These are phyloP conservation scores for Furcifer pardalis DNA, from an alignment of 2,797 vertebrate genomes.

Conservation along the genomic window DNA sequence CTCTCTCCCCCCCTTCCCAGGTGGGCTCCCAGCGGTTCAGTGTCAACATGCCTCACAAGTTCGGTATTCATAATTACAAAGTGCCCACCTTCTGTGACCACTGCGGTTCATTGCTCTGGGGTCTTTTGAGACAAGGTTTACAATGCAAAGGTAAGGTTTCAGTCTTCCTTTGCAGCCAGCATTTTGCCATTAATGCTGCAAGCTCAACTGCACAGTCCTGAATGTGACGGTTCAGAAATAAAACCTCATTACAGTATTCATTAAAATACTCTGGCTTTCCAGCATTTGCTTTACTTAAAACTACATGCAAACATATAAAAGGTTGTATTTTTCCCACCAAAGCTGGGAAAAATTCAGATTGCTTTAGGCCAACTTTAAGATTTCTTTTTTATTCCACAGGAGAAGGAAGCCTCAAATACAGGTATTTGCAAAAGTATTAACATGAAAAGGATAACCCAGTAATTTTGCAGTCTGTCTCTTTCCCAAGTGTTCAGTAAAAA, in stretches of 20 bases:
- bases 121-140: conserved; percentile 93
- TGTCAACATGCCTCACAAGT: conserved; percentile 96
- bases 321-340: not conserved
- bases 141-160: conserved; percentile 93
- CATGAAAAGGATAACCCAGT: not conserved
- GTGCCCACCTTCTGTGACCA: conserved; percentile 97
- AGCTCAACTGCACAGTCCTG: not conserved
- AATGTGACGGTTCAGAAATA: not conserved
- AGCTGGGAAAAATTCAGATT: not conserved
- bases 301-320: not conserved
- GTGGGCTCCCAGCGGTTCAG: conserved; percentile 95
- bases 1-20: conserved; percentile 78
- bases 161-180: conserved; percentile 8
- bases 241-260: not conserved
- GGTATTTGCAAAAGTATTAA: not conserved
- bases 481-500: not conserved
- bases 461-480: not conserved
- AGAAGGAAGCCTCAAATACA: not conserved
- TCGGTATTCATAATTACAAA: conserved; percentile 97
- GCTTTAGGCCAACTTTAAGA: not conserved
- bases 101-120: conserved; percentile 95
- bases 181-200: not conserved
- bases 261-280: not conserved
- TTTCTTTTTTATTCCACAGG: not conserved
- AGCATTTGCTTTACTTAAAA: not conserved